A percentile compares a stretch with the other conserved stretches of the same genome.
Conservation (phyloP, 2,113 vertebrate species). For the Hippocampus mohnikei region DNA sequence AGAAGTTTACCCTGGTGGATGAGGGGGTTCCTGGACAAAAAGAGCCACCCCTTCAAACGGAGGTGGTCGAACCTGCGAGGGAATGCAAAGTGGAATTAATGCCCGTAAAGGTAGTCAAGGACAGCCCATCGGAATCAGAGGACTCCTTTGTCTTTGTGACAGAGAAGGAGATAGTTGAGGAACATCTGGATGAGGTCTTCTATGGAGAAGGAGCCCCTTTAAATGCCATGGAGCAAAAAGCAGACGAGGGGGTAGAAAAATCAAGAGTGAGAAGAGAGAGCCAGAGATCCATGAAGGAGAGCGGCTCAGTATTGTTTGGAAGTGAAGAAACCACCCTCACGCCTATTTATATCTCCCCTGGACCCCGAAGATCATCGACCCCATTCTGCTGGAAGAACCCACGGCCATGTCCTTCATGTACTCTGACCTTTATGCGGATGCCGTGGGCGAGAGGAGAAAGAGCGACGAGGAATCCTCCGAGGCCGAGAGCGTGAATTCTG, state of each 20-base stretch:
- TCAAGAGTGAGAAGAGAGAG: slow-evolving; percentile 58
- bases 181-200: slow-evolving; percentile 84
- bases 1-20: slow-evolving; percentile 88
- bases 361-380: slow-evolving; percentile 81
- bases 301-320: slow-evolving; percentile 79
- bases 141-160: slow-evolving; percentile 71
- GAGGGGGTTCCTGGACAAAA: slow-evolving; percentile 52
- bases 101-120: slow-evolving; percentile 37
- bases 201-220: slow-evolving; percentile 69
- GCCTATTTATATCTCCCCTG: slow-evolving; percentile 78
- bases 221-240: slow-evolving; percentile 39
- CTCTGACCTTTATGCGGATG: slow-evolving; percentile 86
- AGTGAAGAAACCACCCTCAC: slow-evolving; percentile 80
- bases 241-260: slow-evolving; percentile 35
- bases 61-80: slow-evolving; percentile 12
- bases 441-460: slow-evolving; percentile 74
- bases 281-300: slow-evolving; percentile 63
- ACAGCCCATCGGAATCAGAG: slow-evolving; percentile 49
- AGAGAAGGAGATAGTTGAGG: slow-evolving; percentile 77
- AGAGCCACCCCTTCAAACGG: slow-evolving; percentile 41
- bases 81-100: slow-evolving; percentile 29
- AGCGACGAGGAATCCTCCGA: slow-evolving; percentile 79
- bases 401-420: slow-evolving; percentile 89
- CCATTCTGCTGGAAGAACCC: slow-evolving; percentile 83
- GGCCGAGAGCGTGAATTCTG: slow-evolving; percentile 78